Percentiles rank a stretch among this genome's conserved stretches.
Conservation (phyloP, 1,140 invertebrate species). For the Archegozetes longisetosus region DNA sequence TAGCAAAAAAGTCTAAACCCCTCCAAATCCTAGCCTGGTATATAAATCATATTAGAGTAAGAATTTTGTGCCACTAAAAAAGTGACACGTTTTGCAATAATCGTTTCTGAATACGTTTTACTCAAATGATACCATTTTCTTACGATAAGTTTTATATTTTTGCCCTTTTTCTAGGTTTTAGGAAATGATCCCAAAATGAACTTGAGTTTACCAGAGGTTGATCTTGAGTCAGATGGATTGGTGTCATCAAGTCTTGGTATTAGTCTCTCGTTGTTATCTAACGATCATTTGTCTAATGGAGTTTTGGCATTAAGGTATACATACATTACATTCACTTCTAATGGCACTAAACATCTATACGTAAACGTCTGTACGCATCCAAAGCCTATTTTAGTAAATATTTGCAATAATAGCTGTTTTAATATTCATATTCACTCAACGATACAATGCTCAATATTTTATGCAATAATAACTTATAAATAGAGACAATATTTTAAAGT, state of each 20-base stretch:
- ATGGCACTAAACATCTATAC: too few relatives aligned
- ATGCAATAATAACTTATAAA: too few relatives aligned
- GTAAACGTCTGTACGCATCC: too few relatives aligned
- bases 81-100: not conserved
- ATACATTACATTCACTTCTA: too few relatives aligned
- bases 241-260: not conserved
- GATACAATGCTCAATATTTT: too few relatives aligned
- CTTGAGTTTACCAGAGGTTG: not conserved
- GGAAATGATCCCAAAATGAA: not conserved
- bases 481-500: too few relatives aligned
- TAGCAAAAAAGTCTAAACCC: conserved; percentile 19
- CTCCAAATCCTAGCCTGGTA: conserved; percentile 21
- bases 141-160: not conserved
- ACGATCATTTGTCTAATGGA: not conserved
- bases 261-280: not conserved
- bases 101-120: not conserved
- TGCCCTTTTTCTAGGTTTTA: not conserved
- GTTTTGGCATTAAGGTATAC: not conserved
- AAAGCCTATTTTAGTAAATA: too few relatives aligned
- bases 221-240: not conserved
- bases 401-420: too few relatives aligned
- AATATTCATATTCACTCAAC: too few relatives aligned
- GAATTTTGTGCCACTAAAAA: not conserved
- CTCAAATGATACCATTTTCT: not conserved
- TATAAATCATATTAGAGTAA: conserved; percentile 21